Percentiles rank a stretch among this genome's conserved stretches.
Conservation (phyloP, 2,113 vertebrate species). For the Tyto alba region DNA sequence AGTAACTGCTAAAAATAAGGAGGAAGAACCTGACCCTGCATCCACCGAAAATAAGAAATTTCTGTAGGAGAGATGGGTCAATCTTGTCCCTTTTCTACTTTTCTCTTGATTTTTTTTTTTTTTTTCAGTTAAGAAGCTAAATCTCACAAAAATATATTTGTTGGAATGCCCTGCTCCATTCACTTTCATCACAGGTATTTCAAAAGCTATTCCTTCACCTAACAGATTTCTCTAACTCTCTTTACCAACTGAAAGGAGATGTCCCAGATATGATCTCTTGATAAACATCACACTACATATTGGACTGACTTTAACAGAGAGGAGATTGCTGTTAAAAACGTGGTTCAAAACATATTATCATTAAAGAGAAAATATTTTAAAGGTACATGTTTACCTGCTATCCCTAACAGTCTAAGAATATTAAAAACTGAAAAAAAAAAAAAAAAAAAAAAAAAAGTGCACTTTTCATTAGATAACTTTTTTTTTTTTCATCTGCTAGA, state of each 20-base stretch:
- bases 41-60: neutral
- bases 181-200: neutral
- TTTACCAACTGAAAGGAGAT: neutral
- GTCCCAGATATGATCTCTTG: neutral
- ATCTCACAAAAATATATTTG: neutral
- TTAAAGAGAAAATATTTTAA: neutral
- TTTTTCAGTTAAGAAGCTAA: neutral
- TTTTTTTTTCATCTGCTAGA: neutral
- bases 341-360: neutral
- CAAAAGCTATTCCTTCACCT: neutral
- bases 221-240: neutral
- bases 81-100: neutral
- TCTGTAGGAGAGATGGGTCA: neutral
- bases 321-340: neutral
- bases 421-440: neutral
- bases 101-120: neutral
- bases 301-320: neutral
- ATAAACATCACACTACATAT: neutral
- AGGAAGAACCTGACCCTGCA: neutral
- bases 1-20: neutral
- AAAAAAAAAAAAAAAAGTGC: neutral
- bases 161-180: neutral
- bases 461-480: neutral
- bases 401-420: neutral
- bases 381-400: neutral